phyloP scores from a whole-genome alignment of 2,797 vertebrate genomes.

The Typhlichthys subterraneus region DNA sequence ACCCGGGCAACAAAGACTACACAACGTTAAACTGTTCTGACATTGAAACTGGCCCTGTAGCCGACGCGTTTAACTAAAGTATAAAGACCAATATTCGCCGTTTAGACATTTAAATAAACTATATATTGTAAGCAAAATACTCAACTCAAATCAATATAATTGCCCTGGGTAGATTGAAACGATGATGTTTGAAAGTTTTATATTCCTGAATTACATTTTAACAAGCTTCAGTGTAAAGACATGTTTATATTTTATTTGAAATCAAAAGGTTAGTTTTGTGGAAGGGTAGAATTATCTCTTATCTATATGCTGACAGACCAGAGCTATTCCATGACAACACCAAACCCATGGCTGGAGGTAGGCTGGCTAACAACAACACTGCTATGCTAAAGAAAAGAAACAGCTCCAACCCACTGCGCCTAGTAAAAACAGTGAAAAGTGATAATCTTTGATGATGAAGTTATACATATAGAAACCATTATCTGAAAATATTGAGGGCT shows the following conservation, averaged over 20 bases:
- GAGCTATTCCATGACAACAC: slow-evolving; percentile 58
- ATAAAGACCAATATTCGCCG: not conserved
- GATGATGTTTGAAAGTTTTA: no score
- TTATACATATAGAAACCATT: not conserved
- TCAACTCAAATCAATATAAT: no score
- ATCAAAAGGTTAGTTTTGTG: slow-evolving; percentile 42
- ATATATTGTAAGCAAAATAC: no score
- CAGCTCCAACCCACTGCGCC: slow-evolving; percentile 37
- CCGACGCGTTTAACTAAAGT: no score
- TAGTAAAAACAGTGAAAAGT: slow-evolving; percentile 14
- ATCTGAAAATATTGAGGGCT: not conserved
- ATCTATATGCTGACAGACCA: slow-evolving; percentile 59
- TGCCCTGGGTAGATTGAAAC: no score
- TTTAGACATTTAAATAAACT: not conserved
- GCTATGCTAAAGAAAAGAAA: slow-evolving; percentile 37
- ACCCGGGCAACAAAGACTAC: no score
- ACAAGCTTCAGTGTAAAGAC: slow-evolving; percentile 3
- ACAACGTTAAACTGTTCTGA: no score
- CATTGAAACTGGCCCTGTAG: no score
- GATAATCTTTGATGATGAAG: not conserved
- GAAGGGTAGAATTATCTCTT: slow-evolving; percentile 56
- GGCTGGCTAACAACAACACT: slow-evolving; percentile 53
- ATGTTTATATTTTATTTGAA: slow-evolving; percentile 2
- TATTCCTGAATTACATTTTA: no score
- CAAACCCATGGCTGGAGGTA: slow-evolving; percentile 25